These are phyloP conservation scores for Athalia circularis DNA, from an alignment of 2,888 invertebrate genomes.

Conservation along the genomic window DNA sequence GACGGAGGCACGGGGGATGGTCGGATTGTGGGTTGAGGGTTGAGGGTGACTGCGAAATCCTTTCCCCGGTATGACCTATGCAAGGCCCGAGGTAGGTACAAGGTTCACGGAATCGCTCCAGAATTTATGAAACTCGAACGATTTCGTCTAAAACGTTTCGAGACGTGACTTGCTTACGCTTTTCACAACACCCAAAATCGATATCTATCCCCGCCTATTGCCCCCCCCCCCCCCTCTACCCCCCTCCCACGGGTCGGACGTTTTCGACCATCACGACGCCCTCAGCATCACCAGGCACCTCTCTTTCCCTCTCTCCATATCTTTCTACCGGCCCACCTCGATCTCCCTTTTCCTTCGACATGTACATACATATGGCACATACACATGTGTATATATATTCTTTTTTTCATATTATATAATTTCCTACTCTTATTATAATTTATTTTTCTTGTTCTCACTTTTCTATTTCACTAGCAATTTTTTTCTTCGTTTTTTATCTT, in stretches of 20 bases:
- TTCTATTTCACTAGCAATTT: background rate
- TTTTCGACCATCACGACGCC: slow-evolving; percentile 26
- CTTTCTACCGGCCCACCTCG: slow-evolving; percentile 12
- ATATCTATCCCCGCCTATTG: slow-evolving; percentile 34
- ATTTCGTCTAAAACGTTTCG: slow-evolving; percentile 57
- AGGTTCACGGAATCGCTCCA: slow-evolving; percentile 43
- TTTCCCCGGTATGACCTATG: slow-evolving; percentile 12
- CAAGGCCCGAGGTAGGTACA: slow-evolving; percentile 34
- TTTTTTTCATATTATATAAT: background rate
- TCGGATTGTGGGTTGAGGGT: background rate
- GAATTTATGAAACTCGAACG: slow-evolving; percentile 57
- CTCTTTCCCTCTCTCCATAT: background rate
- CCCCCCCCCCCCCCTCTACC: background rate
- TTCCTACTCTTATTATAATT: background rate
- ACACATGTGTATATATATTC: background rate
- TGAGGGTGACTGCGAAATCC: slow-evolving; percentile 29
- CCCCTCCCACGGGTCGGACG: background rate
- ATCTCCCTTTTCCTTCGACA: background rate
- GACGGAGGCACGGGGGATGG: background rate
- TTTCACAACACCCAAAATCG: slow-evolving; percentile 38
- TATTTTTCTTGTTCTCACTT: background rate
- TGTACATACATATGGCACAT: background rate
- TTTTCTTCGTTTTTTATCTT: background rate
- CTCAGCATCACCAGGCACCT: background rate
- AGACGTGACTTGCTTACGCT: slow-evolving; percentile 57